Evolutionary conservation across 1,140 invertebrate species (phyloP).

Genomic region (Campoletis sonorensis): DNA sequence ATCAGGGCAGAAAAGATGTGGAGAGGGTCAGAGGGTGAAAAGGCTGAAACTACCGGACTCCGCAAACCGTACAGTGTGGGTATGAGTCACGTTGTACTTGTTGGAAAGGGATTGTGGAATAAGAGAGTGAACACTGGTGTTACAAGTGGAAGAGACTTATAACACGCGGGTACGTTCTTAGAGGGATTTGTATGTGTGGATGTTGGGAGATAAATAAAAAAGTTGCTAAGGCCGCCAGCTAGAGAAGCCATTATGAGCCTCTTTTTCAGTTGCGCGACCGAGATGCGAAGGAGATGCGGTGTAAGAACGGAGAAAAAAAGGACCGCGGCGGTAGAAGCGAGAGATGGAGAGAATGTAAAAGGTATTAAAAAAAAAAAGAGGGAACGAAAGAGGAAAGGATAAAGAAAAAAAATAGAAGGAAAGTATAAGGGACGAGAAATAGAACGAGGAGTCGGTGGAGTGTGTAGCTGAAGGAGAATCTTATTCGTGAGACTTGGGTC

Average conservation of each 20-base stretch:
- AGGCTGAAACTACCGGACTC: slow-evolving; percentile 23
- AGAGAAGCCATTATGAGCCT: slow-evolving; percentile 13
- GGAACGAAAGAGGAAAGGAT: neutral
- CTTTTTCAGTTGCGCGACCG: neutral
- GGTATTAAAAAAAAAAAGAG: slow-evolving; percentile 13
- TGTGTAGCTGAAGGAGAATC: slow-evolving; percentile 24
- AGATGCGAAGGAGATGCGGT: slow-evolving; percentile 3
- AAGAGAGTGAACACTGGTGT: neutral
- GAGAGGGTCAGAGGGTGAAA: slow-evolving; percentile 7
- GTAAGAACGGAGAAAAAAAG: neutral
- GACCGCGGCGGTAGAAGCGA: slow-evolving; percentile 11
- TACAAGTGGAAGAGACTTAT: neutral
- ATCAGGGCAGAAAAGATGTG: slow-evolving; percentile 21
- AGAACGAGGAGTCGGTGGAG: slow-evolving; percentile 1
- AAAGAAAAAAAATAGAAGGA: neutral
- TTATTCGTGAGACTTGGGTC: slow-evolving; percentile 15
- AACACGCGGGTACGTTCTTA: too few species aligned
- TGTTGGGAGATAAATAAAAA: slow-evolving; percentile 33
- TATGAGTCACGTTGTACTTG: neutral
- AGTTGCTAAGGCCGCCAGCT: slow-evolving; percentile 9
- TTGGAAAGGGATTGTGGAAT: neutral
- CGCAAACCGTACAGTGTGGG: neutral
- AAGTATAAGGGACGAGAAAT: neutral
- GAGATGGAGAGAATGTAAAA: slow-evolving; percentile 6
- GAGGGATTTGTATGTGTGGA: slow-evolving; percentile 4